Conservation (phyloP, 2,797 vertebrate genomes). For the Paramormyrops hopkinsi region DNA sequence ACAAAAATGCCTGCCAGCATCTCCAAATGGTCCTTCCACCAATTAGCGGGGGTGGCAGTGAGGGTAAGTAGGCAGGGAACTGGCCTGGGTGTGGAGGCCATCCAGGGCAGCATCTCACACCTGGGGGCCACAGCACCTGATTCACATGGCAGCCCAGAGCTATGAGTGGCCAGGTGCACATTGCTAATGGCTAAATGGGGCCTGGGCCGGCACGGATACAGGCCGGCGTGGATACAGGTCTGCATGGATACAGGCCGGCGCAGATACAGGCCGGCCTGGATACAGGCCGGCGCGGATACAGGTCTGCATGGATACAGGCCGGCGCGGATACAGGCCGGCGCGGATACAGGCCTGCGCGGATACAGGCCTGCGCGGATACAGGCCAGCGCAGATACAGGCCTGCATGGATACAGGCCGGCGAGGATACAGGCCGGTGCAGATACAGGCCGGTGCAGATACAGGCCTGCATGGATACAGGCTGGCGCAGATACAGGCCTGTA, state of each 20-base stretch:
- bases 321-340: neutral
- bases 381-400: neutral
- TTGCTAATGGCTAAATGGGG: neutral
- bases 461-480: neutral
- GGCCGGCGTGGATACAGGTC: neutral
- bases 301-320: neutral
- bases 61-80: neutral
- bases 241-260: fast-evolving
- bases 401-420: neutral
- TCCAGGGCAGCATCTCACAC: neutral
- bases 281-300: neutral
- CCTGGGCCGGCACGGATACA: neutral
- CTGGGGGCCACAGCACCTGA: neutral
- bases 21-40: neutral
- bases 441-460: neutral
- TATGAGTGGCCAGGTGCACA: neutral
- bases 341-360: neutral
- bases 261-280: neutral
- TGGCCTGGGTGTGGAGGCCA: neutral
- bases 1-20: neutral
- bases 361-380: neutral
- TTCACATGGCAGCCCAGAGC: neutral
- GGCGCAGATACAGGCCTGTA: neutral
- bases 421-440: neutral
- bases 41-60: neutral